Evolutionary conservation across 2,888 invertebrate species (phyloP), one percentile per base, ranked within the genome.

Genomic region (Mesopsocus fuscifrons): DNA sequence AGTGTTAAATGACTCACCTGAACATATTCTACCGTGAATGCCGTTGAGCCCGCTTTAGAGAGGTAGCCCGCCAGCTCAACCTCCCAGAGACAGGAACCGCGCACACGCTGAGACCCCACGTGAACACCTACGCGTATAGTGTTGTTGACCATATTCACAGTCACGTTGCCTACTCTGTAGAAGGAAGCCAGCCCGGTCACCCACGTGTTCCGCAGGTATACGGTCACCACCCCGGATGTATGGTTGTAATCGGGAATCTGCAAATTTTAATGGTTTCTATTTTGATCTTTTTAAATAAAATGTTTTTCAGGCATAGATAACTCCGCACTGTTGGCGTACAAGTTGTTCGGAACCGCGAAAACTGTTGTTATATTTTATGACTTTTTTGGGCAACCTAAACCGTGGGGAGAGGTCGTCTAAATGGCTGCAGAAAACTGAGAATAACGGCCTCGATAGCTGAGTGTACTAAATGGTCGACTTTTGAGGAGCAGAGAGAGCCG

Each of bases 1-100:
- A n/a, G n/a, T n/a, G n/a, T n/a, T n/a, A n/a, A n/a, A n/a, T n/a
- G n/a, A n/a, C n/a, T n/a, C 51, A 62, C 74, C 50, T 72, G 75
- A 35, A 85, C 68, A 54, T 83, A 79, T 54, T 84, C 79, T n/a
- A 83, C 70, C 1, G 77, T 78, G 55, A 85, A 85, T 9, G 75
- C 71, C 1, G 80, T 71, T 15, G 74, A 74, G 1, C 85, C 85
- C 22, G 74, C 67, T 51, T 76, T 68, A 0, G 77, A 73, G 45
- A 80, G 53, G 59, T 11, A 75, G 5, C 76, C 70, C 30, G 74
- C 63, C 2, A 77, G 66, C 35, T 74, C 69, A 34, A 84, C 64
- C 54, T 83, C 79, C 85, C 85, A 87, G 45, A 79, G 74, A 3
- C 79, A 79, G 21, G 68, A 70, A 6, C 87, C 88, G 54, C 74